Evolutionary conservation across 2,888 invertebrate genomes (phyloP), one percentile per base, ranked within the genome.

Genomic region (Ypsolopha sequella): DNA sequence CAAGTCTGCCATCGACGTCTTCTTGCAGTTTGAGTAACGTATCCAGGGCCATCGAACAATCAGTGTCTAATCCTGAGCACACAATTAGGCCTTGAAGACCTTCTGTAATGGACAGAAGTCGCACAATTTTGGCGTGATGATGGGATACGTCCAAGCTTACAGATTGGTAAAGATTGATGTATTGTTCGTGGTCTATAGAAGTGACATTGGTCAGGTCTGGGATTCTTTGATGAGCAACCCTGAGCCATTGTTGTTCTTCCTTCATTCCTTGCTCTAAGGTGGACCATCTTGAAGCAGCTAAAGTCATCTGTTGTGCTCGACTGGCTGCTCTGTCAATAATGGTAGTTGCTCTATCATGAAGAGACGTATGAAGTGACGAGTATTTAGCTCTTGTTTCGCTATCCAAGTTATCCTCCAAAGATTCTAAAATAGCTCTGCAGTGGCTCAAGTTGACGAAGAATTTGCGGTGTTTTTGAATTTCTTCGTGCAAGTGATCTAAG

Each of bases 401-500:
- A 63, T 96, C 95, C 41, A 96, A 85, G 68, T 95, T 94, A 57
- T 92, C 92, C 75, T 95, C 95, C 33, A 96, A 76, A 0, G 95
- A 95, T 72, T 96, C 95, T 41, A 96, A 81, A 62, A 96, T 94
- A 9, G 93, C 94, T 60, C 94, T 89, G 64, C 96, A 96, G 59
- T 95, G 95, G 63, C 95, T 95, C 7, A 96, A 76, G 61, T 95
- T 95, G 0, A 95, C 93, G 66, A 96, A 96, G 86, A 96, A 95
- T 66, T 94, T 95, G 41, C 95, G 89, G 64, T 95, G 95, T 67
- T 94, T 95, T 64, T 95, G 95, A 80, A 96, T 94, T 80, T 95
- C 95, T 64, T 95, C 94, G 64, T 94, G 94, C n/a, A 96, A 79
- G 62, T 95, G 93, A 61, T 93, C 91, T 55, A 95, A 80, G 59